Base-by-base conservation (phyloP, 2,113 vertebrate species). In the Sebastes schlegelii region DNA sequence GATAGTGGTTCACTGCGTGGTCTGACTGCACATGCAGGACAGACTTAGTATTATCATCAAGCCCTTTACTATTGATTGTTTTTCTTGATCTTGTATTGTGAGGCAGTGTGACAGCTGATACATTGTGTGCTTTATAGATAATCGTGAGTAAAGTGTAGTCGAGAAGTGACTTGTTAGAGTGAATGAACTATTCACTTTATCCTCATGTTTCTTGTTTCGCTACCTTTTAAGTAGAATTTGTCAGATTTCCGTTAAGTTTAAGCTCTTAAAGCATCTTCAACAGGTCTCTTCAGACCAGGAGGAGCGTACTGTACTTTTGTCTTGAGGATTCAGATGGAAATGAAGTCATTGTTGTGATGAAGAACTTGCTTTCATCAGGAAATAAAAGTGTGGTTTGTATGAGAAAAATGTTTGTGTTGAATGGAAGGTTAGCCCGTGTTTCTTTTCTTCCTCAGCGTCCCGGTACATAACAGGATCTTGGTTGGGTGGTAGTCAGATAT, bases 401-500 rank as follows among this genome's bases (percentile, higher is more conserved):
- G 34, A 43, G 21, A 10, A 64, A 17, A 52, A 42, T n/a, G 42
- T 69, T 69, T 74, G 14, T 62, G 68, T 66, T 46, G 8, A 79
- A 2, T 4, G 2, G 14, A 65, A n/a, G 43, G 16, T 79, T 45
- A 13, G 52, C 14, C 64, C 12, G 69, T 11, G 55, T 68, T 77
- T 57, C 3, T 43, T 43, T 51, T 65, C 72, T 12, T 51, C 40
- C 45, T 62, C 21, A 8, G 23, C 46, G 64, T 70, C 46, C 83
- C 68, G 76, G 55, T 80, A 58, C 42, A 48, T 6, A 16, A 67
- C 5, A 0, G 42, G 6, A 23, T 66, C 40, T 74, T 55, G 19
- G 45, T 70, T 78, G 52, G 8, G 13, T 48, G 61, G 21, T 46
- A 6, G 60, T 82, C 68, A 79, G 76, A 61, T 63, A 71, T 70